Conservation (phyloP, 2,797 vertebrate species). For the Micromesistius poutassou region DNA sequence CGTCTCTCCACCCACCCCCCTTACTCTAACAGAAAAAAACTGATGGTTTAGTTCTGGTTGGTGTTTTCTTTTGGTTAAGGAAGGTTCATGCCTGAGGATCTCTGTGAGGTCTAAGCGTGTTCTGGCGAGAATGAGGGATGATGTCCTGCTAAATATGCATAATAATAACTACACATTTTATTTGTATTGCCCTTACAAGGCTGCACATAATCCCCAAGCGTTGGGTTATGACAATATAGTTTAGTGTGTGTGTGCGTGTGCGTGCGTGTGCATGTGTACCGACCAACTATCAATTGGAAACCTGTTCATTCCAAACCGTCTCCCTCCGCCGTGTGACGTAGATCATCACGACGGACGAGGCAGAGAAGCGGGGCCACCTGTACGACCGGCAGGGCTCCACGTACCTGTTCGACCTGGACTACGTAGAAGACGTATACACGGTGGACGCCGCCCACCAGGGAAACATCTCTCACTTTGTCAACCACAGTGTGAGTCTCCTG, state of each 20-base stretch:
- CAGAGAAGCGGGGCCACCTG: constrained; percentile 80
- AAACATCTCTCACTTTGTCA: constrained; percentile 95
- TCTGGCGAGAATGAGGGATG: too few relatives aligned
- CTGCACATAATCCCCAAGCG: too few relatives aligned
- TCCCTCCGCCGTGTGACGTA: constrained; percentile 39
- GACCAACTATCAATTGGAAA: background rate
- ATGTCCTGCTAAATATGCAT: too few relatives aligned
- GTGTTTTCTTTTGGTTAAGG: too few relatives aligned
- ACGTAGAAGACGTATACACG: constrained; percentile 89
- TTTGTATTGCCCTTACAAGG: too few relatives aligned
- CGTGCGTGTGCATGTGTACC: background rate
- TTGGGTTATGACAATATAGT: too few relatives aligned
- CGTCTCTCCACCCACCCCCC: background rate
- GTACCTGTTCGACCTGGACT: constrained; percentile 91
- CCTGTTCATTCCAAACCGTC: background rate
- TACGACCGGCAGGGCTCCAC: constrained; percentile 87
- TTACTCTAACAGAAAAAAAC: background rate
- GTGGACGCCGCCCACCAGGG: constrained; percentile 88
- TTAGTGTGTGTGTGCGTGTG: background rate
- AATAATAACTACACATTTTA: too few relatives aligned
- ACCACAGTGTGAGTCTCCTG: constrained; percentile 84
- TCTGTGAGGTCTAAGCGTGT: too few relatives aligned
- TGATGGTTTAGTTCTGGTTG: too few relatives aligned
- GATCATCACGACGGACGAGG: constrained; percentile 89
- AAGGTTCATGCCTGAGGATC: too few relatives aligned